phyloP scores from a whole-genome alignment of 1,140 invertebrate species.

The Agrilus planipennis region DNA sequence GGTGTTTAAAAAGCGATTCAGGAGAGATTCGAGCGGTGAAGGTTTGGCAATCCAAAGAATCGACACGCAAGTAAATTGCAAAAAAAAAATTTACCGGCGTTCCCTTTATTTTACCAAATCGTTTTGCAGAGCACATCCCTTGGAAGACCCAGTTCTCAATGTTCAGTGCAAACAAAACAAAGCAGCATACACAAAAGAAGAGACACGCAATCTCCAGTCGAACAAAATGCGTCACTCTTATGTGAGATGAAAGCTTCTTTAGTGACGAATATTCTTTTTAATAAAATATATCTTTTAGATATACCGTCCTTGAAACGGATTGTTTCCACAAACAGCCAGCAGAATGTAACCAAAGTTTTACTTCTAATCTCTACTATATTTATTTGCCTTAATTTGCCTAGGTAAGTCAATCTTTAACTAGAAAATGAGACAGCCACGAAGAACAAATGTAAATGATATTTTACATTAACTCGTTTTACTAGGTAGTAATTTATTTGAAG shows the following conservation, averaged over 20 bases:
- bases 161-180: background rate
- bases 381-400: constrained; percentile 63
- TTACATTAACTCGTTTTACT: no score
- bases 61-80: constrained; percentile 13
- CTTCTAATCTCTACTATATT: constrained; percentile 70
- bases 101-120: no score
- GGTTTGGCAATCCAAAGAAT: constrained; percentile 10
- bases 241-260: background rate
- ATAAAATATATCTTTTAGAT: constrained; percentile 13
- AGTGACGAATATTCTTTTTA: background rate
- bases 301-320: constrained; percentile 12
- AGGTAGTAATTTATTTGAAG: no score
- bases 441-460: no score
- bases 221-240: background rate
- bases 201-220: background rate
- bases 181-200: background rate
- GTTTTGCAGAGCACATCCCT: no score
- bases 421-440: no score
- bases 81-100: no score
- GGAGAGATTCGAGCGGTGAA: constrained; percentile 33
- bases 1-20: constrained; percentile 23
- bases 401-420: constrained; percentile 16
- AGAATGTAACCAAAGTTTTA: constrained; percentile 68
- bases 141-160: no score
- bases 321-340: constrained; percentile 20